Base-by-base conservation (phyloP, 1,140 invertebrate species). In the Xylocopa sonorina region DNA sequence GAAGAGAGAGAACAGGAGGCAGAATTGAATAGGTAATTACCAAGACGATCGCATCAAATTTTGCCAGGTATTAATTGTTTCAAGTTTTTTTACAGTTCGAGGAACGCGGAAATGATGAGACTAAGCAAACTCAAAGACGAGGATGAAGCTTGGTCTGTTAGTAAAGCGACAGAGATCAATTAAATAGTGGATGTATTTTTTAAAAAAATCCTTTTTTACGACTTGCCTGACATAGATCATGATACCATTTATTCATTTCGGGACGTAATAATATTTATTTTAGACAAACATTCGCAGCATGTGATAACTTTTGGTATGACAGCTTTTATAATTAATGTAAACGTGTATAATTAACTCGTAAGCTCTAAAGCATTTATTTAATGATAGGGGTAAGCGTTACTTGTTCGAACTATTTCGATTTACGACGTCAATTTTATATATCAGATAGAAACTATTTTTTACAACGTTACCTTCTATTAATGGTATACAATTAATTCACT, bases 1-100 rank as follows among this genome's bases (percentile, higher is more conserved):
- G 88, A 93, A 24, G 91, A 95, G 48, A 92, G 94, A 60, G 93
- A 94, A 55, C 92, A 93, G 18, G 94, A 95, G 0, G 82, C 89
- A 46, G 46, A 78, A 16, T 66, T 88, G 32, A 58, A 81, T 24
- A 92, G 91, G 92, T 93, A 90, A n/a, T n/a, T n/a, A n/a, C n/a
- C n/a, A n/a, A n/a, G n/a, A n/a, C n/a, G n/a, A n/a, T n/a, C n/a
- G n/a, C n/a, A n/a, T 38, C 9, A 18, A 24, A 18, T 46, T 32
- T 29, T 57, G 50, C n/a, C 18, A 16, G 53, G 24, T 68, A 34
- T 51, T 34, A 34, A 68, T 76, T 64, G 60, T n/a, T n/a, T n/a
- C n/a, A n/a, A n/a, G n/a, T 77, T 81, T 5, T 62, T 66, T 82
- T 84, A 64, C 58, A 92, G 92, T 82, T 75, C 80, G 34, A 88